Evolutionary conservation across 2,888 invertebrate species (phyloP).

Genomic region (Temnothorax unifasciatus): DNA sequence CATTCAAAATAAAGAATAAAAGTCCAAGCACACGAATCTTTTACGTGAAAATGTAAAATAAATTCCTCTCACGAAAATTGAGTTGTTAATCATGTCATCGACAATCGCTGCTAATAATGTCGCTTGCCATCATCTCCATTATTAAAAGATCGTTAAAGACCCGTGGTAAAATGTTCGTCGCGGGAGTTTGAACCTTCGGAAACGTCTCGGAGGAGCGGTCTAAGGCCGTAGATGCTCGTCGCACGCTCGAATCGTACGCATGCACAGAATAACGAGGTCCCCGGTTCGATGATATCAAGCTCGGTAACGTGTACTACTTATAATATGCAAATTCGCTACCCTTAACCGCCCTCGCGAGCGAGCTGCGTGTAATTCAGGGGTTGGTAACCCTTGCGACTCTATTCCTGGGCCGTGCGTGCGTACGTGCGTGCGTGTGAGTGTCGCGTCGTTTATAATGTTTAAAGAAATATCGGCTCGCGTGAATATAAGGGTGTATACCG

Average conservation of each 20-base stretch:
- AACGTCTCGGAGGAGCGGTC: conserved; percentile 47
- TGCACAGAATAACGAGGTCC: conserved; percentile 84
- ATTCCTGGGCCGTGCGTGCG: conserved; percentile 75
- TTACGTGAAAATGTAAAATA: background rate
- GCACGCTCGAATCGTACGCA: conserved; percentile 81
- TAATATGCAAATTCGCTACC: conserved; percentile 85
- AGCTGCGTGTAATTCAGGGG: conserved; percentile 80
- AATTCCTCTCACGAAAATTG: background rate
- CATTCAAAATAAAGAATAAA: background rate
- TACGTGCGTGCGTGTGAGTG: conserved; percentile 63
- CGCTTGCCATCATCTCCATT: background rate
- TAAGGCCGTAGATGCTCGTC: conserved; percentile 73
- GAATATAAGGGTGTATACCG: conserved; percentile 27
- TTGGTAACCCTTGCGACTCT: conserved; percentile 82
- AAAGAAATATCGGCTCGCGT: conserved; percentile 76
- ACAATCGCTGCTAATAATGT: conserved; percentile 5
- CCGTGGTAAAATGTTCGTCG: conserved; percentile 38
- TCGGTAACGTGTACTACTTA: conserved; percentile 85
- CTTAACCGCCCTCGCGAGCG: conserved; percentile 71
- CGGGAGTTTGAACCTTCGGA: conserved; percentile 57
- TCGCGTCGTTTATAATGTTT: conserved; percentile 74
- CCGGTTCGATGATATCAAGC: conserved; percentile 82
- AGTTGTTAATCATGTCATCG: conserved; percentile 1
- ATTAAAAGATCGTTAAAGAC: background rate
- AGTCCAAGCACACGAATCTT: background rate